Conservation (phyloP, 2,113 vertebrate species). For the Phyllostomus discolor region DNA sequence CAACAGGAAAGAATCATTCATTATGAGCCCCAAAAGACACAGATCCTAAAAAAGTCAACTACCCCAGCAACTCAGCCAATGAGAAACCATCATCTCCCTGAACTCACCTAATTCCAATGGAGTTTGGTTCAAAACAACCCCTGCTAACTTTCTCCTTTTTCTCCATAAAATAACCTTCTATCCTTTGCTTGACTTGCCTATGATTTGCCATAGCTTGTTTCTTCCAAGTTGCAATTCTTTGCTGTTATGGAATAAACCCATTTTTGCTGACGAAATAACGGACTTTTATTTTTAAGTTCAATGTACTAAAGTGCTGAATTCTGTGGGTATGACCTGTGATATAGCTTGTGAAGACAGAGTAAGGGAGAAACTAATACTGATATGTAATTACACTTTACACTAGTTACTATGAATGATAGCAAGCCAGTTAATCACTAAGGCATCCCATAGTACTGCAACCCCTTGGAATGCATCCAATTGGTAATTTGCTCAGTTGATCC, state of each 20-base stretch:
- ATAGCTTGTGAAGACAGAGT: not conserved
- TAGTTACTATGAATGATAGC: not conserved
- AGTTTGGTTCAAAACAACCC: not conserved
- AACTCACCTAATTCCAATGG: not conserved
- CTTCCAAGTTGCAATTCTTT: not conserved
- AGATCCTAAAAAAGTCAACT: not conserved
- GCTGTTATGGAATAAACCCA: not conserved
- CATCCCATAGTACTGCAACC: not conserved
- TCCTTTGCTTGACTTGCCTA: not conserved
- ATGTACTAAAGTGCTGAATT: not conserved
- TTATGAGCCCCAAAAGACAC: not conserved
- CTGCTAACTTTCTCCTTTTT: not conserved
- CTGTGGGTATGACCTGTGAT: not conserved
- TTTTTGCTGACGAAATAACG: not conserved
- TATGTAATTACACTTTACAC: conserved; percentile 1
- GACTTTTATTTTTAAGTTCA: not conserved
- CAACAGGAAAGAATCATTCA: not conserved
- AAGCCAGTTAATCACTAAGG: not conserved
- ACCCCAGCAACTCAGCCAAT: not conserved
- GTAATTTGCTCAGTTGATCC: conserved; percentile 39
- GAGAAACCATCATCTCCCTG: not conserved
- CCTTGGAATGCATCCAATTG: not conserved
- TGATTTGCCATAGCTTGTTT: not conserved
- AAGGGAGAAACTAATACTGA: not conserved
- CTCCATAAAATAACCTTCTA: not conserved